Conservation (phyloP, 2,113 vertebrate species). For the Uria aalge region DNA sequence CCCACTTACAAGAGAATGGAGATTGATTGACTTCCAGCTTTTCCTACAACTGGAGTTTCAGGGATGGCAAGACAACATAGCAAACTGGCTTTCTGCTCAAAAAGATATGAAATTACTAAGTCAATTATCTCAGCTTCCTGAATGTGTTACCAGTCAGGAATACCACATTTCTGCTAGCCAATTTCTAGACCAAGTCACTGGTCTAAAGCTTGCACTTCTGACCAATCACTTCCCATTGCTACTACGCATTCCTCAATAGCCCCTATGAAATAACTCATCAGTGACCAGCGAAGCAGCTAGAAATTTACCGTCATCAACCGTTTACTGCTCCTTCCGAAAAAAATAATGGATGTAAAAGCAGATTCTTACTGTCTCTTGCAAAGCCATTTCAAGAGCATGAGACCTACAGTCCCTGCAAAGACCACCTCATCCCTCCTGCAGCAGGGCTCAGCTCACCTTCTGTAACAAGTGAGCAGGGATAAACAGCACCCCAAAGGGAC, state of each 20-base stretch:
- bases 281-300: background rate
- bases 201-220: background rate
- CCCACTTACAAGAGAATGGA: background rate
- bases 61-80: background rate
- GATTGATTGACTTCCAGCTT: background rate
- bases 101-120: background rate
- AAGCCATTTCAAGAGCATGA: background rate
- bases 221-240: background rate
- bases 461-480: background rate
- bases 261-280: background rate
- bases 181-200: background rate
- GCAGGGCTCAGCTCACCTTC: background rate
- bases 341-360: background rate
- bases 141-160: background rate
- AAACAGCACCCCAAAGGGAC: rapidly evolving
- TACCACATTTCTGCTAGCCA: background rate
- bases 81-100: background rate
- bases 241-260: background rate
- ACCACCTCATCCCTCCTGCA: background rate
- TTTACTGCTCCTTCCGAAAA: background rate
- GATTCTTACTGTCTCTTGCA: background rate
- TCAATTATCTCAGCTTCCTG: background rate
- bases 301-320: rapidly evolving
- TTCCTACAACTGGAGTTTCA: background rate
- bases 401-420: background rate